Evolutionary conservation across 2,113 vertebrate species (phyloP).

Genomic region (Melanotaenia duboulayi): DNA sequence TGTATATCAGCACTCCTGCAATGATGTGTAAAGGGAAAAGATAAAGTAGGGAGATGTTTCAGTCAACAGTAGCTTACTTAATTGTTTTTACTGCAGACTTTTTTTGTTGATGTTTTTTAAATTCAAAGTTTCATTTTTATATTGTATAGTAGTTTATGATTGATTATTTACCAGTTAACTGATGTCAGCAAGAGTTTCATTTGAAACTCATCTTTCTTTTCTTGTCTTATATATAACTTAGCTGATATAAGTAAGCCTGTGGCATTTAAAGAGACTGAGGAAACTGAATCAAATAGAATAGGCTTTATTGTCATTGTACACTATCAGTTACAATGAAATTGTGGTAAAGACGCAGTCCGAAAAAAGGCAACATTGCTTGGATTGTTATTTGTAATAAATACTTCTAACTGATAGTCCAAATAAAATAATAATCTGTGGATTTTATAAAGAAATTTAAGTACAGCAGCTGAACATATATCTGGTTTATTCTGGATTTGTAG

Average conservation of each 20-base stretch:
- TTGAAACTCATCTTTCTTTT: neutral
- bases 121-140: no score
- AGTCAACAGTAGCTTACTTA: neutral
- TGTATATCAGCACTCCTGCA: conserved; percentile 10
- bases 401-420: no score
- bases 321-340: no score
- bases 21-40: conserved; percentile 12
- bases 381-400: no score
- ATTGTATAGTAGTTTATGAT: no score
- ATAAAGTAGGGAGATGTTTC: conserved; percentile 5
- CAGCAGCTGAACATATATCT: no score
- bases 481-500: no score
- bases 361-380: no score
- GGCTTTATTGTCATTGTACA: no score
- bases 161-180: conserved; percentile 13
- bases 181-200: conserved; percentile 14
- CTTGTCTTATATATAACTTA: conserved; percentile 1
- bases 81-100: neutral
- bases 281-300: no score
- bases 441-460: no score
- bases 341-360: neutral
- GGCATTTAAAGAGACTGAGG: neutral
- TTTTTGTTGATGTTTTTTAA: neutral
- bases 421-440: no score
- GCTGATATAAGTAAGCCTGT: neutral